These are phyloP conservation scores for Latrodectus geometricus DNA, from an alignment of 1,140 invertebrate species.

Conservation along the genomic window DNA sequence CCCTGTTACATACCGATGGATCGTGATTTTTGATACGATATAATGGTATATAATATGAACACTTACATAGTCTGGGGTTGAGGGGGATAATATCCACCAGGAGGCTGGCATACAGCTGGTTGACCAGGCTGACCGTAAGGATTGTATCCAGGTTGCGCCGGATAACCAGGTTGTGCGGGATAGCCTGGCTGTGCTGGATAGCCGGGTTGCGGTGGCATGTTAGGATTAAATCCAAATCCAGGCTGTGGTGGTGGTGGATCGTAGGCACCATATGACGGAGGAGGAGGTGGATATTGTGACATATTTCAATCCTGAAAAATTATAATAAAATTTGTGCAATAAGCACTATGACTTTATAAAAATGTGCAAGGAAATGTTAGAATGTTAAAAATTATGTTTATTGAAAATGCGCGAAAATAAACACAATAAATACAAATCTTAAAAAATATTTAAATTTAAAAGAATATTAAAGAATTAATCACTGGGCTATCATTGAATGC, in stretches of 20 bases:
- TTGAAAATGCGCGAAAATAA: no score
- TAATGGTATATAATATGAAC: no score
- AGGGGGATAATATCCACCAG: conserved; percentile 27
- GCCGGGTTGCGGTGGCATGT: conserved; percentile 4
- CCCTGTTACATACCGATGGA: no score
- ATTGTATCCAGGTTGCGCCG: conserved; percentile 14
- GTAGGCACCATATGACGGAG: conserved; percentile 33
- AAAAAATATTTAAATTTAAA: no score
- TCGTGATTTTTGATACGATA: no score
- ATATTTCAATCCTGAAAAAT: conserved; percentile 3
- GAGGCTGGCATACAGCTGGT: background rate
- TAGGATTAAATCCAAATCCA: conserved; percentile 27
- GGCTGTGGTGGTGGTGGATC: conserved; percentile 18
- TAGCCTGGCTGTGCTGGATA: conserved; percentile 27
- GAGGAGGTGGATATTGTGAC: conserved; percentile 26
- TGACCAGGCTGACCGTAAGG: background rate
- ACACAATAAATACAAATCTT: no score
- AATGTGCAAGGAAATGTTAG: no score
- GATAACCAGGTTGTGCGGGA: conserved; percentile 10
- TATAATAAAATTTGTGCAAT: no score
- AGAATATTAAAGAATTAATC: no score
- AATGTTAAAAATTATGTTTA: no score
- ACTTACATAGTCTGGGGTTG: conserved; percentile 53
- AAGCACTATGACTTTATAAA: no score
- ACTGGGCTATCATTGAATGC: no score